A percentile compares a stretch with the other conserved stretches of the same genome.
Evolutionary conservation across 2,113 vertebrate species (phyloP).

Genomic region (Leptobrachium ailaonicum): DNA sequence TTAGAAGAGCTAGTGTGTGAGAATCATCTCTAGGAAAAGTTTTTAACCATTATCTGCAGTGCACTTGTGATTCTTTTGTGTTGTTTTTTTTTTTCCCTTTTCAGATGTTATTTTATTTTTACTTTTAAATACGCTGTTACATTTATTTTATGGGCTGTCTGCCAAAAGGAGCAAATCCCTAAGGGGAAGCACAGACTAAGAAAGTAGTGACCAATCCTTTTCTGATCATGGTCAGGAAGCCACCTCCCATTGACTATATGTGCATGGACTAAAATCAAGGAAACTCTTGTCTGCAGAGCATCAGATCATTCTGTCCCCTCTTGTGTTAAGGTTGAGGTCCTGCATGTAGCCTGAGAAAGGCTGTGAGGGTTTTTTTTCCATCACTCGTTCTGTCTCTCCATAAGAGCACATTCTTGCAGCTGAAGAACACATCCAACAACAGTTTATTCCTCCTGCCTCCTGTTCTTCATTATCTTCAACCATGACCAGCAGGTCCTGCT

Average conservation of each 20-base stretch:
- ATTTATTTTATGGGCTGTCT: conserved; percentile 52
- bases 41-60: conserved; percentile 12
- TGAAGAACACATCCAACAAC: no score
- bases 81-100: conserved; percentile 44
- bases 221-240: conserved; percentile 58
- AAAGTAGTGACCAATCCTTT: conserved; percentile 67
- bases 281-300: conserved; percentile 58
- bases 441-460: no score
- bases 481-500: conserved; percentile 60
- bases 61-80: conserved; percentile 10
- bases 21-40: background rate
- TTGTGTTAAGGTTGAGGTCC: conserved; percentile 49
- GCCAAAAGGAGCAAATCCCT: conserved; percentile 60
- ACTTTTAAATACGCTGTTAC: conserved; percentile 37
- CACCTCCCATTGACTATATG: conserved; percentile 72
- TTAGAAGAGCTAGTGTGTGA: background rate
- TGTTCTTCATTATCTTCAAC: conserved; percentile 42
- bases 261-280: conserved; percentile 70
- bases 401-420: background rate
- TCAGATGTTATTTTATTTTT: background rate
- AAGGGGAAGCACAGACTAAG: conserved; percentile 53
- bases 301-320: conserved; percentile 57
- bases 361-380: conserved; percentile 26
- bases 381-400: background rate
- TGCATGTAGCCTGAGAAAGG: conserved; percentile 42